Evolutionary conservation across 2,888 invertebrate species (phyloP).

Genomic region (Pristionchus mayeri): DNA sequence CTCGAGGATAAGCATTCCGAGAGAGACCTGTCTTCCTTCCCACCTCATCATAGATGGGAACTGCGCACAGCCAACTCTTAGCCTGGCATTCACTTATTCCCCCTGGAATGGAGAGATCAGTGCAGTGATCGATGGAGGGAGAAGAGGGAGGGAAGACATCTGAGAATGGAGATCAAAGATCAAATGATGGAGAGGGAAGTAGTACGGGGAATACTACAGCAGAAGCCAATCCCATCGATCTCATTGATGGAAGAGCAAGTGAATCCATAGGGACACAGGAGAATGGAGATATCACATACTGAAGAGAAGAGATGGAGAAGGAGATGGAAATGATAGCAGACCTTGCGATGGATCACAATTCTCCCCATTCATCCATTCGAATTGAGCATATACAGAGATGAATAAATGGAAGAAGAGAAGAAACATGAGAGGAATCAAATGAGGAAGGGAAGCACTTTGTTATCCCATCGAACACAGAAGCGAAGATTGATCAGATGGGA

Average conservation of each 20-base stretch:
- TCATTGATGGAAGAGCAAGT: neutral
- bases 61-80: slow-evolving; percentile 7
- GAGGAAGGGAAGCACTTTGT: neutral
- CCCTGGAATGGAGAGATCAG: neutral
- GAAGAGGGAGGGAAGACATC: neutral
- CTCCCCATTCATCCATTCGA: neutral
- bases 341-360: slow-evolving; percentile 13
- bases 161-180: neutral
- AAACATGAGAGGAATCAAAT: neutral
- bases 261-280: slow-evolving; percentile 8
- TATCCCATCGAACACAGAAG: neutral
- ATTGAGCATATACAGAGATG: neutral
- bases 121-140: neutral
- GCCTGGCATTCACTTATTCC: slow-evolving; percentile 28
- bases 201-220: neutral
- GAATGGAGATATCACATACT: slow-evolving; percentile 23
- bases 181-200: neutral
- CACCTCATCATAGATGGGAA: slow-evolving; percentile 13
- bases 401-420: slow-evolving; percentile 2
- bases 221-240: slow-evolving; percentile 9
- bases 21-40: neutral
- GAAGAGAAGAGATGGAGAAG: neutral
- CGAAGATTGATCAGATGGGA: neutral
- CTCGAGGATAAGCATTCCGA: neutral
- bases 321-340: neutral